Conservation (phyloP, 1,140 invertebrate species). For the Ceratoteleas bidentatus region DNA sequence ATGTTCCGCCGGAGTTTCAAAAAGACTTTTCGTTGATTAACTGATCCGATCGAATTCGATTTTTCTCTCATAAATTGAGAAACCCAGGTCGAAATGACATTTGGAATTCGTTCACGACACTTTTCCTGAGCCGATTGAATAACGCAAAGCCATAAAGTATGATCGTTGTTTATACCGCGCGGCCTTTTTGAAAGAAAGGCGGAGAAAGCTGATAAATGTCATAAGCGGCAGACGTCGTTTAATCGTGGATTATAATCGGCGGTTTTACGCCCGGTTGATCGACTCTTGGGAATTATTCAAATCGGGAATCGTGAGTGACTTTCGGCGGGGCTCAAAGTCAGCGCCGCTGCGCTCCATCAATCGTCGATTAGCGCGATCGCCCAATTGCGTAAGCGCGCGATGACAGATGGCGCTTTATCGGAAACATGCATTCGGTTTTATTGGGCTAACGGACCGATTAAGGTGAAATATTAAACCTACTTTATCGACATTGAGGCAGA, state of each 20-base stretch:
- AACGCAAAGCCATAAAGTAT: conserved; percentile 39
- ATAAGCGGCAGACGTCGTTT: conserved; percentile 37
- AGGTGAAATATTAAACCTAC: no score
- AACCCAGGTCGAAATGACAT: conserved; percentile 1
- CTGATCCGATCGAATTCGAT: no score
- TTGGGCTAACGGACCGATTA: neutral
- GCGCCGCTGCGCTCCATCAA: conserved; percentile 9
- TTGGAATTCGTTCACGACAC: neutral
- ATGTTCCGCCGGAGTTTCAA: no score
- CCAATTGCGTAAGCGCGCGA: conserved; percentile 17
- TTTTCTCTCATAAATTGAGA: conserved; percentile 7
- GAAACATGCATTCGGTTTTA: conserved; percentile 36
- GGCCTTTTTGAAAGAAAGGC: conserved; percentile 48
- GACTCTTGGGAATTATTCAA: conserved; percentile 30
- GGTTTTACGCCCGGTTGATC: conserved; percentile 40
- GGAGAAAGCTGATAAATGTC: conserved; percentile 63
- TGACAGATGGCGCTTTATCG: conserved; percentile 37
- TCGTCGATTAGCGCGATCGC: conserved; percentile 9
- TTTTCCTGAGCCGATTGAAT: conserved; percentile 24
- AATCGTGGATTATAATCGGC: conserved; percentile 41
- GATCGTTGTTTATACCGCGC: conserved; percentile 47
- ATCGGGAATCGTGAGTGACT: conserved; percentile 7
- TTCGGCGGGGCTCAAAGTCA: neutral
- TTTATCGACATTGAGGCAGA: no score
- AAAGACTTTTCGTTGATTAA: no score